phyloP scores from a whole-genome alignment of 2,888 invertebrate species.

The Ophion obscuratus region DNA sequence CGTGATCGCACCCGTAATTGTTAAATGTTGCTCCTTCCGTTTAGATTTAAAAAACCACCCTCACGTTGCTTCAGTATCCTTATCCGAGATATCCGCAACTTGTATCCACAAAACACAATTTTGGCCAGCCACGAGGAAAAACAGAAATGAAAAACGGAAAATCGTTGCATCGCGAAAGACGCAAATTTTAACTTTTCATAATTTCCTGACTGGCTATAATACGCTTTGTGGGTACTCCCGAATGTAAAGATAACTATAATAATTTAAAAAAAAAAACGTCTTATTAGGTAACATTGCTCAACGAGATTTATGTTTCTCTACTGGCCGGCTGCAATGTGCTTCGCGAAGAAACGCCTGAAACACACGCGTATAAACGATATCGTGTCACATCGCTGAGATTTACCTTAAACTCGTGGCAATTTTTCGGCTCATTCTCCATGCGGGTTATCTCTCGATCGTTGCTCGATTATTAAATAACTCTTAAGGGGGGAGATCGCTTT shows the following conservation, averaged over 20 bases:
- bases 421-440: constrained; percentile 12
- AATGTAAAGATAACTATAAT: not conserved
- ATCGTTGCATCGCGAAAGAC: not conserved
- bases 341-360: constrained; percentile 74
- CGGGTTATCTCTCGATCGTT: not conserved
- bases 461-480: not conserved
- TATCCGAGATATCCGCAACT: no score
- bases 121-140: not conserved
- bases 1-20: no score
- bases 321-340: constrained; percentile 66
- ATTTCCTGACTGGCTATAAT: no score
- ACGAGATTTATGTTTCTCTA: constrained; percentile 14
- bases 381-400: constrained; percentile 29
- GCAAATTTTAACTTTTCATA: no score
- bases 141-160: not conserved
- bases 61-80: no score
- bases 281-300: not conserved
- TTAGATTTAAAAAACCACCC: no score
- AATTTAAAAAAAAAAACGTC: not conserved
- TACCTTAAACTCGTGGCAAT: not conserved
- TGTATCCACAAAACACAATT: not conserved
- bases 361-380: constrained; percentile 65
- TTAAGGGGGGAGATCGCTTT: not conserved
- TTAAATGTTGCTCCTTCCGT: no score
- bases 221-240: not conserved